These are phyloP conservation scores for Digitonthophagus gazella DNA, from an alignment of 2,888 invertebrate genomes.

Conservation along the genomic window DNA sequence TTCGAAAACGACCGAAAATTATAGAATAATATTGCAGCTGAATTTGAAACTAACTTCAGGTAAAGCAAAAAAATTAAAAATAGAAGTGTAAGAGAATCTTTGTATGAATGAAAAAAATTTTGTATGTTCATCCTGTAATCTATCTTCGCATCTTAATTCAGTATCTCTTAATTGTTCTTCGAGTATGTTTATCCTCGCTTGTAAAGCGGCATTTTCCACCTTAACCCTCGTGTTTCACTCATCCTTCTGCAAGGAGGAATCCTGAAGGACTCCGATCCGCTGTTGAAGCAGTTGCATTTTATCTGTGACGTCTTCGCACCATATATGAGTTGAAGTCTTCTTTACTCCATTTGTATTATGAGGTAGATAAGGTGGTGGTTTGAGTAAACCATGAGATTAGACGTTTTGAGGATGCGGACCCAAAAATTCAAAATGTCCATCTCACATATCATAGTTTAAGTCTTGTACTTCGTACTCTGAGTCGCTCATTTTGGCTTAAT, in stretches of 20 bases:
- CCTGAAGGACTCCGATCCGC: slow-evolving; percentile 85
- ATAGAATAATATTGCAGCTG: too few species aligned
- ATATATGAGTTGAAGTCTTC: slow-evolving; percentile 58
- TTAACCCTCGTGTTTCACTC: slow-evolving; percentile 87
- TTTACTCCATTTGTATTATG: slow-evolving; percentile 54
- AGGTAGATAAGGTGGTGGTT: slow-evolving; percentile 31
- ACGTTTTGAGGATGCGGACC: slow-evolving; percentile 52
- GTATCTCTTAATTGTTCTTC: slow-evolving; percentile 85
- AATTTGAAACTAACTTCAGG: too few species aligned
- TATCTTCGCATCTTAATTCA: slow-evolving; percentile 55
- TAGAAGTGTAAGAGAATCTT: too few species aligned
- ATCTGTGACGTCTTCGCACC: slow-evolving; percentile 61
- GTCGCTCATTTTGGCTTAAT: slow-evolving; percentile 50
- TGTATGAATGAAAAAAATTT: too few species aligned
- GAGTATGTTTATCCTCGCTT: slow-evolving; percentile 86
- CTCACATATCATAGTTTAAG: slow-evolving; percentile 85
- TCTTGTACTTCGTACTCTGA: slow-evolving; percentile 57
- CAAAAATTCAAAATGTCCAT: slow-evolving; percentile 83
- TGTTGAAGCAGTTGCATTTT: slow-evolving; percentile 88
- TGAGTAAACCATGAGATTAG: slow-evolving; percentile 39
- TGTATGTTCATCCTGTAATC: too few species aligned
- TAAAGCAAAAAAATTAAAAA: too few species aligned
- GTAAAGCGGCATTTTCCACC: slow-evolving; percentile 89
- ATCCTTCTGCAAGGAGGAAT: slow-evolving; percentile 83
- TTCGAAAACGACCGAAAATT: too few species aligned